Percentiles rank a stretch among this genome's conserved stretches.
Conservation (phyloP, 2,888 invertebrate species). For the Lycocerus yunnanus region DNA sequence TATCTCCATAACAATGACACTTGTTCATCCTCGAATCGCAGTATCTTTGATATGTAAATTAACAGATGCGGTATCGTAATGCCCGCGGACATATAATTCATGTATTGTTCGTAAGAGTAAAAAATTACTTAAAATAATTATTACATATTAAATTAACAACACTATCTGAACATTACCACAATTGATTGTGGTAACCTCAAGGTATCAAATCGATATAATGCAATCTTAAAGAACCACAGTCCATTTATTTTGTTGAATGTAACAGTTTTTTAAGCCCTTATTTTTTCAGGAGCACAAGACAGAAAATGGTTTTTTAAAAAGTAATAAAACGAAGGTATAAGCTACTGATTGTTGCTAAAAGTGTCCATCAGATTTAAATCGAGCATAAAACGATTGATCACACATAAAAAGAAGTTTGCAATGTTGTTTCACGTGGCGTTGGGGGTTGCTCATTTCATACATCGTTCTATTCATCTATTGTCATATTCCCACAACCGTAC, state of each 20-base stretch:
- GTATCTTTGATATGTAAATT: constrained; percentile 52
- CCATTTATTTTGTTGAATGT: not conserved
- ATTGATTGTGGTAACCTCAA: not conserved
- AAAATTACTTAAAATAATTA: constrained; percentile 2
- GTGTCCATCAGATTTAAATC: constrained; percentile 31
- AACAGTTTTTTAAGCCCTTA: not conserved
- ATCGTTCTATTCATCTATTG: constrained; percentile 31
- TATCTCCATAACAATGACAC: constrained; percentile 51
- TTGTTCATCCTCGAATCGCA: constrained; percentile 45
- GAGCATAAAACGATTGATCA: constrained; percentile 41
- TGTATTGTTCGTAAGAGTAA: constrained; percentile 19
- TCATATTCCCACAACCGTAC: constrained; percentile 23
- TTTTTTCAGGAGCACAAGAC: constrained; percentile 23
- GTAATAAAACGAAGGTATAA: constrained; percentile 21
- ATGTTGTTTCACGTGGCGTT: constrained; percentile 33
- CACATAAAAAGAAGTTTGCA: constrained; percentile 39
- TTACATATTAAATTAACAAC: not conserved
- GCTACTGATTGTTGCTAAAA: constrained; percentile 25
- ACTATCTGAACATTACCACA: not conserved
- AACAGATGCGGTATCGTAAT: constrained; percentile 32
- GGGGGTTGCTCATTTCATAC: constrained; percentile 29
- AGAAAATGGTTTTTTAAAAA: not conserved
- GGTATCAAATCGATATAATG: not conserved
- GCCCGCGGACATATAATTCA: constrained; percentile 22
- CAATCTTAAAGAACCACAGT: not conserved